Evolutionary conservation across 2,113 vertebrate species (phyloP).

Genomic region (Drymodes brunneopygia): DNA sequence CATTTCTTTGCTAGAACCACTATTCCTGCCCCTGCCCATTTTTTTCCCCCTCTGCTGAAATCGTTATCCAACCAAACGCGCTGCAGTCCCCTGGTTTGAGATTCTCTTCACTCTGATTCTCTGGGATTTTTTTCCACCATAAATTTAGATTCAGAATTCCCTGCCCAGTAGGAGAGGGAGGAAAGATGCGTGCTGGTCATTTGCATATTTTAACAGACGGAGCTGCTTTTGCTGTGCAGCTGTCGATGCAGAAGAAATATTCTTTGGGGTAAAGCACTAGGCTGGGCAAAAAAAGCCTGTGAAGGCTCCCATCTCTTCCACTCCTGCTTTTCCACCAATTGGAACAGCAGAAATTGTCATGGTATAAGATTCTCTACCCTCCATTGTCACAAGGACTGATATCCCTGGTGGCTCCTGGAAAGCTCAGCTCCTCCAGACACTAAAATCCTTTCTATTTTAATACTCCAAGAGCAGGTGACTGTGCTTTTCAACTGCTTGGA

Average conservation of each 20-base stretch:
- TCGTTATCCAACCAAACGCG: neutral
- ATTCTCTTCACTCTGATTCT: neutral
- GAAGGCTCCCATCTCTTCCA: neutral
- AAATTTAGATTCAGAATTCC: constrained; percentile 64
- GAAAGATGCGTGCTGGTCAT: constrained; percentile 33
- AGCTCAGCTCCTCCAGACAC: neutral
- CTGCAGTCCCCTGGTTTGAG: neutral
- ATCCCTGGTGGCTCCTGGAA: neutral
- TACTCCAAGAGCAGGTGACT: neutral
- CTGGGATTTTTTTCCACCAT: neutral
- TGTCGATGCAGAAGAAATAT: constrained; percentile 56
- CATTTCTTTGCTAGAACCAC: neutral
- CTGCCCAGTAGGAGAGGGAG: constrained; percentile 60
- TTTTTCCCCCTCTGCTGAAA: neutral
- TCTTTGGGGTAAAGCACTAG: constrained; percentile 53
- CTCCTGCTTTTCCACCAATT: neutral
- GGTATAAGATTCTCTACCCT: neutral
- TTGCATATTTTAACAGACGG: constrained; percentile 66
- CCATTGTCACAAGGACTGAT: neutral
- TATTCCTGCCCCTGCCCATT: neutral
- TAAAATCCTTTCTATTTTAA: neutral
- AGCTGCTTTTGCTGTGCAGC: constrained; percentile 54
- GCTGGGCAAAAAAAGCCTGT: neutral
- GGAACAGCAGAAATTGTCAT: neutral
- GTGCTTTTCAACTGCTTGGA: neutral